Conservation (phyloP, 1,140 invertebrate genomes). For the Nephila pilipes region DNA sequence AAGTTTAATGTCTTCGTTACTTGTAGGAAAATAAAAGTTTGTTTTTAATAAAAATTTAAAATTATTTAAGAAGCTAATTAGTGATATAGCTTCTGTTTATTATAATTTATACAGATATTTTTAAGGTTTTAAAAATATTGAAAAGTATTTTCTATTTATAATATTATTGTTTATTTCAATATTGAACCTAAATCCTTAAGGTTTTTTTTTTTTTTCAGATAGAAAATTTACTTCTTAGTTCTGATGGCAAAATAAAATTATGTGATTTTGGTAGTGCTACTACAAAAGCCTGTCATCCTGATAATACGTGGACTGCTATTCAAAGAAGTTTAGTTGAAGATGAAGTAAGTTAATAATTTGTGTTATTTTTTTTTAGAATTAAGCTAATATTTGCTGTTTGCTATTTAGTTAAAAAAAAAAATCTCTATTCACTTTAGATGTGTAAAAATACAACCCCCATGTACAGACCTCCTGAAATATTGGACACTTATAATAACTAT, state of each 20-base stretch:
- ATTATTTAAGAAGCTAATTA: no score
- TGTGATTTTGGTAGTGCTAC: slow-evolving; percentile 99
- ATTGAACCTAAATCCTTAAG: background rate
- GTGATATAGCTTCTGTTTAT: no score
- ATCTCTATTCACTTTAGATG: slow-evolving; percentile 81
- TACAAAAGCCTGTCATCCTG: slow-evolving; percentile 90
- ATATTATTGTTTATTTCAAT: background rate
- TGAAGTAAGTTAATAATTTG: slow-evolving; percentile 85
- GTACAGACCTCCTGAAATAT: slow-evolving; percentile 94
- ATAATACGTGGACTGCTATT: slow-evolving; percentile 94
- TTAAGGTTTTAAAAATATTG: no score
- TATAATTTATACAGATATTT: no score
- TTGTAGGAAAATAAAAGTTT: no score
- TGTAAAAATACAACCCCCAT: slow-evolving; percentile 86
- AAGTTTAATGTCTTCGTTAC: no score
- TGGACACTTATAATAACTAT: slow-evolving; percentile 98
- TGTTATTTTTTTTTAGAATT: background rate
- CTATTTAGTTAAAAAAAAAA: background rate
- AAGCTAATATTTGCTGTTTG: background rate
- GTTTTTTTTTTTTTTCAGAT: slow-evolving; percentile 81
- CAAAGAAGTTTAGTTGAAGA: slow-evolving; percentile 96
- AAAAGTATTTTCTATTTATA: no score
- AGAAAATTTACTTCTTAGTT: slow-evolving; percentile 89
- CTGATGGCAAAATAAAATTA: slow-evolving; percentile 93
- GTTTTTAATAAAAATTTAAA: no score